phyloP scores from a whole-genome alignment of 2,797 vertebrate genomes.

The Sebastes vulpes region DNA sequence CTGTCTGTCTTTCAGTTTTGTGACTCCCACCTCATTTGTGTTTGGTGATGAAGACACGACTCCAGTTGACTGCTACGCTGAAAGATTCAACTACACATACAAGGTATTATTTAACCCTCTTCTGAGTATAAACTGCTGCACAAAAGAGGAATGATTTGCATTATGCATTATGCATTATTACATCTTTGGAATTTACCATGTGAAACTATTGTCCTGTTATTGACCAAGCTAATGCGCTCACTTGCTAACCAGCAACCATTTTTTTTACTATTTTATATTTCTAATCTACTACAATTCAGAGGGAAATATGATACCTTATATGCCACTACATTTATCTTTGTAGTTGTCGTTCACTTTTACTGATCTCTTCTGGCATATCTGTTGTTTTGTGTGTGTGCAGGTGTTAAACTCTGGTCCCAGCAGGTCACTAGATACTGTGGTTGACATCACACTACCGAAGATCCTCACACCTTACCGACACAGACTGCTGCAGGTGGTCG shows the following conservation, averaged over 20 bases:
- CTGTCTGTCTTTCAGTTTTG: conserved; percentile 76
- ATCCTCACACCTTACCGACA: conserved; percentile 84
- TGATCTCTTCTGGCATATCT: not conserved
- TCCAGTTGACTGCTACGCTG: conserved; percentile 85
- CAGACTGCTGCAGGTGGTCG: conserved; percentile 87
- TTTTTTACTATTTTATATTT: not conserved
- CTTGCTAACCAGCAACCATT: not conserved
- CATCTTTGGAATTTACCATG: not conserved
- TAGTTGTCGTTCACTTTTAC: not conserved
- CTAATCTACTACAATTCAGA: not conserved
- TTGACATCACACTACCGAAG: conserved; percentile 91
- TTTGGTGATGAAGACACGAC: conserved; percentile 87
- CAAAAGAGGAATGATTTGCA: not conserved
- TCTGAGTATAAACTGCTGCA: not conserved
- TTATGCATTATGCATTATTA: too few species aligned
- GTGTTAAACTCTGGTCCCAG: conserved; percentile 93
- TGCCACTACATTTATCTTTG: too few species aligned
- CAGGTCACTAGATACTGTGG: conserved; percentile 86
- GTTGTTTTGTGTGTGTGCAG: conserved; percentile 71
- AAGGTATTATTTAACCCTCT: conserved; percentile 80
- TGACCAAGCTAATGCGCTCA: not conserved
- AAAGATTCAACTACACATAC: conserved; percentile 93
- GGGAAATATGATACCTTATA: too few species aligned
- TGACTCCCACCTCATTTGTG: conserved; percentile 89
- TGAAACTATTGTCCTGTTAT: not conserved